Conservation (phyloP, 1,140 invertebrate species). For the Cydia strobilella region DNA sequence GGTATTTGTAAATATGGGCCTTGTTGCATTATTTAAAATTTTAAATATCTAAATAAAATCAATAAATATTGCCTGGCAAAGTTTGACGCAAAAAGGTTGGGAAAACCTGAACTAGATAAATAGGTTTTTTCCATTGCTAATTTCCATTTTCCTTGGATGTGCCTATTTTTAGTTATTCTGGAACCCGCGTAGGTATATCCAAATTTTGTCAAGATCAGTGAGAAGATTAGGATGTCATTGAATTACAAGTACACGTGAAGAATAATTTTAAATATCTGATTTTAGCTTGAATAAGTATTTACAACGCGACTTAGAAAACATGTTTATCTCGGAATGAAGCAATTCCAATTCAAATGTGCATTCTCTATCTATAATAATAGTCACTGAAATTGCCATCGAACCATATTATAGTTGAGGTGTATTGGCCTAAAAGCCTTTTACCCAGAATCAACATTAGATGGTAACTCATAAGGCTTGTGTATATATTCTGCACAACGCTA, state of each 20-base stretch:
- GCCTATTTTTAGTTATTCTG: constrained; percentile 26
- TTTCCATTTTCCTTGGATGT: not conserved
- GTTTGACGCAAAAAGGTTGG: not conserved
- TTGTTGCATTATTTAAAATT: no score
- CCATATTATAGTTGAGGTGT: not conserved
- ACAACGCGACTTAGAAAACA: not conserved
- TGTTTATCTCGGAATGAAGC: constrained; percentile 8
- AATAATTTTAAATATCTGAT: constrained; percentile 25
- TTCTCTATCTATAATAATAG: not conserved
- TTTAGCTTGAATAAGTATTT: constrained; percentile 17
- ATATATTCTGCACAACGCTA: not conserved
- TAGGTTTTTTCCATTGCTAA: not conserved
- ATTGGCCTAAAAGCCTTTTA: not conserved
- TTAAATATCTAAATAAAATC: no score
- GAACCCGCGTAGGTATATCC: constrained; percentile 2
- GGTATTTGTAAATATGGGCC: no score
- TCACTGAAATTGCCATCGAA: not conserved
- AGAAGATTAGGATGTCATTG: constrained; percentile 31
- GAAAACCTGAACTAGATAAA: not conserved
- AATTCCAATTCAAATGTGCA: not conserved
- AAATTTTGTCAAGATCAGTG: constrained; percentile 10
- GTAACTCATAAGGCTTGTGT: not conserved
- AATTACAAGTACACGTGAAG: constrained; percentile 25
- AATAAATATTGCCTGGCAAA: not conserved
- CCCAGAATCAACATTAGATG: constrained; percentile 13